Base-by-base conservation (phyloP, 1,140 invertebrate species). In the Chrysomallon squamiferum region DNA sequence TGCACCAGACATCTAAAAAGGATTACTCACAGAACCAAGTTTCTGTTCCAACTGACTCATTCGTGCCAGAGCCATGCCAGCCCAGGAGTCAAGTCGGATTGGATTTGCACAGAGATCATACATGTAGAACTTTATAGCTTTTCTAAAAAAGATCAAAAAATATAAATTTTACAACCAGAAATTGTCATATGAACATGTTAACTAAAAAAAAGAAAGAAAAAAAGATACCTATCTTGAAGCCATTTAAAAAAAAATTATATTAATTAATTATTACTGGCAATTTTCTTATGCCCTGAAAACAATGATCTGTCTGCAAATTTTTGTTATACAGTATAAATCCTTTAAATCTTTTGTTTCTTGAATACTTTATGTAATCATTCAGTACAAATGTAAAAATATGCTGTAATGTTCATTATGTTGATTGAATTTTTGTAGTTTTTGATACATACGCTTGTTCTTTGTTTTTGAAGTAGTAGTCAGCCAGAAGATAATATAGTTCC, bases 381-480 rank as follows among this genome's bases (percentile, higher is more conserved):
- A n/a, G n/a, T n/a, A n/a, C n/a, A n/a, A n/a, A n/a, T n/a, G 5
- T 38, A 38, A 38, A 38, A 38, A 38, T 38, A 38, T 38, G 5
- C 35, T 38, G 35, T 38, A 7, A 38, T 38, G 35, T 38, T 38
- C 35, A 7, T 7, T 54, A 27, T 50, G 6, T 20, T n/a, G 47
- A 7, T 9, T 54, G 25, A 22, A 22, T 11, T 54, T 15, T 13
- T 58, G 56, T 2, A n/a, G 27, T 20, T 11, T n/a, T 58, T 52
- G n/a, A 25, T 27, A 80, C 79, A 86, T 71, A 89, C 87, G 87
- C 87, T 88, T 78, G 80, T 59, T 91, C 91, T 65, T 93, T 93
- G 69, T 91, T 92, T 85, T 97, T 98, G 78, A 97, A 95, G 84
- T 96, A 92, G 87, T 93, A 95, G 87, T 97, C 95, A 6, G 90